Percentiles rank a stretch among this genome's conserved stretches.
Evolutionary conservation across 2,113 vertebrate species (phyloP).

Genomic region (Micromys minutus): DNA sequence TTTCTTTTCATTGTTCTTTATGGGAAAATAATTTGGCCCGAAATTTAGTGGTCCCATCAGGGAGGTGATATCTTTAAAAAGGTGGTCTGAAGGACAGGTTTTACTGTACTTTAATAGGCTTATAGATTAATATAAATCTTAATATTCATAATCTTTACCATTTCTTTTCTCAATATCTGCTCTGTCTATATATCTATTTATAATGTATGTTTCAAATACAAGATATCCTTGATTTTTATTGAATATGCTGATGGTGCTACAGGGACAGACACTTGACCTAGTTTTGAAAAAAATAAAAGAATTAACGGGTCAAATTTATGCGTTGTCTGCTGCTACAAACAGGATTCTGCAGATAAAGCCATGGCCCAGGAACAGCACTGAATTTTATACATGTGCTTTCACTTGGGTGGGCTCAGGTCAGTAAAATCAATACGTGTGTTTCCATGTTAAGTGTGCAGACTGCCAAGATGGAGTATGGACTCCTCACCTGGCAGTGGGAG

Average conservation of each 20-base stretch:
- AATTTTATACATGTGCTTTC: neutral
- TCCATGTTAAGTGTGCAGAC: neutral
- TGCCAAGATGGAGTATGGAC: constrained; percentile 15
- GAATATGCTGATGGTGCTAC: constrained; percentile 77
- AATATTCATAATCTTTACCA: constrained; percentile 92
- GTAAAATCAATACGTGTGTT: constrained; percentile 36
- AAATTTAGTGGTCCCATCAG: constrained; percentile 94
- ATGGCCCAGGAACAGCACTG: neutral
- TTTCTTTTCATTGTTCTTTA: constrained; percentile 94
- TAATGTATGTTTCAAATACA: constrained; percentile 88
- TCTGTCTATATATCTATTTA: constrained; percentile 89
- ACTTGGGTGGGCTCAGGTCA: constrained; percentile 23
- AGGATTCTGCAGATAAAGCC: constrained; percentile 36
- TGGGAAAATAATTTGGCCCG: constrained; percentile 93
- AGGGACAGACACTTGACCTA: constrained; percentile 81
- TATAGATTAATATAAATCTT: constrained; percentile 93
- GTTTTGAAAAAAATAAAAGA: constrained; percentile 75
- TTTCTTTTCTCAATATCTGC: constrained; percentile 87
- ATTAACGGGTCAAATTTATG: constrained; percentile 74
- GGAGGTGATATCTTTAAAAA: constrained; percentile 92
- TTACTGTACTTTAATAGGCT: constrained; percentile 93
- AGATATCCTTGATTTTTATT: constrained; percentile 87
- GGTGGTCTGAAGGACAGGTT: constrained; percentile 93
- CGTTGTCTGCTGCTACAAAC: constrained; percentile 70
- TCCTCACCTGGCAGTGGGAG: neutral